Percentiles rank a stretch among this genome's conserved stretches.
Evolutionary conservation across 2,113 vertebrate genomes (phyloP).

Genomic region (Emberiza fucata): DNA sequence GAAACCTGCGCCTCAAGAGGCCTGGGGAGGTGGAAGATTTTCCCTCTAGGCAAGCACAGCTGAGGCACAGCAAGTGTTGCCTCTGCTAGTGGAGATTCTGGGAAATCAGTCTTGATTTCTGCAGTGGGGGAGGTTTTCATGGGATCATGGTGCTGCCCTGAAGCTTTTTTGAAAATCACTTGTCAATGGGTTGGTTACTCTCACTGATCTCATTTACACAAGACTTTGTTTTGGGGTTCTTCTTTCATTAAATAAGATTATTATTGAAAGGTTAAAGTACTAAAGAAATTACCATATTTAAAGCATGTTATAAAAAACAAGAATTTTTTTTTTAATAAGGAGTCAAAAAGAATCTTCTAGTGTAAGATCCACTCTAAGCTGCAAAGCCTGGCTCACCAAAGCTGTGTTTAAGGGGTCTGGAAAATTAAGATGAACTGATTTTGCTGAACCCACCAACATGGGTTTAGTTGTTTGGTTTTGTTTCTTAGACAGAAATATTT

Average conservation of each 20-base stretch:
- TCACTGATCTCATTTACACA: neutral
- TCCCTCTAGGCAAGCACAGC: neutral
- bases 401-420: neutral
- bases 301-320: neutral
- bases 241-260: neutral
- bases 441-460: neutral
- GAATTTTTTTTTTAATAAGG: neutral
- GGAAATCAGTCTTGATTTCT: neutral
- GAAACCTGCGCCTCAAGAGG: neutral
- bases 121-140: neutral
- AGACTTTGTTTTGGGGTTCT: neutral
- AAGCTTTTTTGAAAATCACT: neutral
- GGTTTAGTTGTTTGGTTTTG: neutral
- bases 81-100: neutral
- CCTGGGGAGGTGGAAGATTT: neutral
- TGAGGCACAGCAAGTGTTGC: neutral
- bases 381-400: neutral
- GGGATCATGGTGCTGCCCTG: neutral
- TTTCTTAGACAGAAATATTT: neutral
- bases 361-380: neutral
- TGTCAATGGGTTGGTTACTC: neutral
- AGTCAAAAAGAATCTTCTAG: neutral
- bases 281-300: neutral
- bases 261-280: neutral
- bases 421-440: neutral